Evolutionary conservation across 2,888 invertebrate species (phyloP).

Genomic region (Apodemia zela): DNA sequence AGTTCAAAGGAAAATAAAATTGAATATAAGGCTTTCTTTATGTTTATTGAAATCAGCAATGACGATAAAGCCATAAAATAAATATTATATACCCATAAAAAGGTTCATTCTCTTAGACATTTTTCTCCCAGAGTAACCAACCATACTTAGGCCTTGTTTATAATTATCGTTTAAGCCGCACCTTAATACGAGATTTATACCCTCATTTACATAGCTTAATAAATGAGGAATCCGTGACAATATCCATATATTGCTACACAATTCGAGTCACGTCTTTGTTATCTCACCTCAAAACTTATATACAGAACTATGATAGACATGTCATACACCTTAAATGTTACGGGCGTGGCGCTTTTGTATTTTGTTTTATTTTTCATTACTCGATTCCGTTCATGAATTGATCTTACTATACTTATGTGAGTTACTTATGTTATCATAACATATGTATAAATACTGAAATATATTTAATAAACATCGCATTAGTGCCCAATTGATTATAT

Average conservation of each 20-base stretch:
- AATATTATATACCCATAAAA: no score
- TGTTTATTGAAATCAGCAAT: no score
- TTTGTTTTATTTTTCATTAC: not conserved
- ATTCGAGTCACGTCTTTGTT: constrained; percentile 57
- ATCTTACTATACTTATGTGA: no score
- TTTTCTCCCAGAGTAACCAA: constrained; percentile 1
- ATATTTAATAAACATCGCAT: not conserved
- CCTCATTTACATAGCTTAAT: constrained; percentile 32
- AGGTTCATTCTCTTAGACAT: not conserved
- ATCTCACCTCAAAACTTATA: constrained; percentile 34
- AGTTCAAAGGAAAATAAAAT: no score
- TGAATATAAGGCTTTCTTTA: no score
- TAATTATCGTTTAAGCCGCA: constrained; percentile 26
- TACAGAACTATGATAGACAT: constrained; percentile 5
- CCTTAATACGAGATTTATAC: constrained; percentile 31
- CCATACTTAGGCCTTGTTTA: constrained; percentile 9
- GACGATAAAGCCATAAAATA: no score
- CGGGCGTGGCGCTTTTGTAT: not conserved
- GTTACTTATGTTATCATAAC: not conserved
- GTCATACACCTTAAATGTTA: not conserved
- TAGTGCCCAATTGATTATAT: no score
- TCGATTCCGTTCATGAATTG: not conserved
- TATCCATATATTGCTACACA: constrained; percentile 38
- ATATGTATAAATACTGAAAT: not conserved
- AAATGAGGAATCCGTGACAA: constrained; percentile 35